Evolutionary conservation across 2,888 invertebrate species (phyloP), one percentile per base, ranked within the genome.

Genomic region (Steinernema scapterisci): DNA sequence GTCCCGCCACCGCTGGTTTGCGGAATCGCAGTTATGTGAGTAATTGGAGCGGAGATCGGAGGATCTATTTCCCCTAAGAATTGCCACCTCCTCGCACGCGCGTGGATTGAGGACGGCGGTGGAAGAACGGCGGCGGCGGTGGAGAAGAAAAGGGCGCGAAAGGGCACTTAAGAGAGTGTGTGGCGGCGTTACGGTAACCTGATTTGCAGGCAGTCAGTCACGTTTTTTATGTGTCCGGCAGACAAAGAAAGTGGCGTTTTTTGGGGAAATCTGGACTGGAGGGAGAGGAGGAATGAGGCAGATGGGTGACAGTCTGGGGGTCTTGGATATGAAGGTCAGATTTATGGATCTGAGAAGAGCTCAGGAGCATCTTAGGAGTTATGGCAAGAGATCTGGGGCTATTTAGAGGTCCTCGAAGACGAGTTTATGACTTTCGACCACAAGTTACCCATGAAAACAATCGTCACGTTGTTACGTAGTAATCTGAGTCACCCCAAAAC

Each of bases 141-240:
- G 54, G 54, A 54, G 16, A 16, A 16, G 27, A 27, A 63, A 63
- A 31, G 63, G 63, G 27, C 63, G 63, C 27, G 63, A 16, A 27
- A 27, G 27, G 38, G 63, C 63, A 63, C 63, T 63, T 63, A 63
- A 38, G 63, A 31, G 25, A 19, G 23, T 54, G 7, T 21, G 9
- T 25, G 31, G 63, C 54, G n/a, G 48, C 38, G 48, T n/a, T 48
- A 52, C 52, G 63, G 63, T 63, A 63, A 63, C 63, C 63, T 63
- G 63, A 31, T 63, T 63, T 11, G 27, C 25, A 23, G 23, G 27
- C 25, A 23, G 23, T 52, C 21, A n/a, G 23, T 52, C 21, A 19
- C 48, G 11, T 52, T 52, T 48, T 52, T 52, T 21, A 19, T 19
- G 52, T 52, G 21, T 19, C 52, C 52, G 38, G 19, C 2, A 19